Percentiles rank a stretch among this genome's conserved stretches.
Conservation (phyloP, 2,797 vertebrate genomes). For the Tapera naevia region DNA sequence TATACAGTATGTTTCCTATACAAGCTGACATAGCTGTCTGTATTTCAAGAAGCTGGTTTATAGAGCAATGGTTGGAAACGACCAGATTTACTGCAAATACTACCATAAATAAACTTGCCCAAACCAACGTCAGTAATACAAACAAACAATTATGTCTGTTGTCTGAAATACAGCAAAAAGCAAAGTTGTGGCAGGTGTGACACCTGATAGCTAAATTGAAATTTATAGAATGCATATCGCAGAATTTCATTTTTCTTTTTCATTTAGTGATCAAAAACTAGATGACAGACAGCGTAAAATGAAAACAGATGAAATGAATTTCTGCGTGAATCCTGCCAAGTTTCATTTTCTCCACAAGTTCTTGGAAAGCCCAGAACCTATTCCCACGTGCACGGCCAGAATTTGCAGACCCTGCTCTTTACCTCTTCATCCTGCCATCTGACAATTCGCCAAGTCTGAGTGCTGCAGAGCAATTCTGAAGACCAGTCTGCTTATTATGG, state of each 20-base stretch:
- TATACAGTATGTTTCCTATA: slow-evolving; percentile 9
- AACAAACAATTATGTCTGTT: slow-evolving; percentile 64
- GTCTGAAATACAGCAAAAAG: slow-evolving; percentile 61
- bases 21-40: slow-evolving; percentile 2
- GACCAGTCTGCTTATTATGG: slow-evolving; percentile 20
- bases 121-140: slow-evolving; percentile 50
- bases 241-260: slow-evolving; percentile 73
- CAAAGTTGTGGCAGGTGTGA: slow-evolving; percentile 72
- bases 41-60: slow-evolving; percentile 34
- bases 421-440: slow-evolving; percentile 53
- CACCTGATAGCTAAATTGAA: slow-evolving; percentile 76
- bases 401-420: slow-evolving; percentile 66
- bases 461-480: background rate
- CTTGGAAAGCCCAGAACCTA: slow-evolving; percentile 65
- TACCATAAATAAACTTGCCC: slow-evolving; percentile 54
- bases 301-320: slow-evolving; percentile 77
- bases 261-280: slow-evolving; percentile 74
- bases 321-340: slow-evolving; percentile 65
- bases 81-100: slow-evolving; percentile 57
- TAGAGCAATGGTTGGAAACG: slow-evolving; percentile 4
- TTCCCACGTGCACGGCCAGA: slow-evolving; percentile 33
- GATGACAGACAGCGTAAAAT: slow-evolving; percentile 70
- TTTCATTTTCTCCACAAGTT: slow-evolving; percentile 70
- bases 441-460: slow-evolving; percentile 19
- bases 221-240: slow-evolving; percentile 74